Conservation (phyloP, 2,797 vertebrate species). For the Helicolenus hilgendorfi region DNA sequence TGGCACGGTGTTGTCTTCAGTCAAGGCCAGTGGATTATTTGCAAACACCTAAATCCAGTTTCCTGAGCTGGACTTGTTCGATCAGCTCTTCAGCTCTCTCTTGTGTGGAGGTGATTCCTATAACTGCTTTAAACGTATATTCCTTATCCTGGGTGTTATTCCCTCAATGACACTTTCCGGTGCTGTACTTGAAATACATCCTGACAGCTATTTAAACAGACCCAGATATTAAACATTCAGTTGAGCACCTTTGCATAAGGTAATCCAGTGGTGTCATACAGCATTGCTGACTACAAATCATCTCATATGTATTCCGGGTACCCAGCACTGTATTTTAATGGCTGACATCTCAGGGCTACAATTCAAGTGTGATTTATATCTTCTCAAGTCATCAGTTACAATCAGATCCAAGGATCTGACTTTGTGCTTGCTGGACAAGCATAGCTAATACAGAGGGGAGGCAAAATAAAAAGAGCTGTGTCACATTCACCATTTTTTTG, state of each 20-base stretch:
- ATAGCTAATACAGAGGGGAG: slow-evolving; percentile 48
- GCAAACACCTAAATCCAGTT: slow-evolving; percentile 80
- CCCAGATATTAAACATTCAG: slow-evolving; percentile 72
- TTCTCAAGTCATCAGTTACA: slow-evolving; percentile 84
- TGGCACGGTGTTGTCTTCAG: slow-evolving; percentile 69
- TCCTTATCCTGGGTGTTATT: slow-evolving; percentile 50
- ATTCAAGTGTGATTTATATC: slow-evolving; percentile 86
- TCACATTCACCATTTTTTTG: slow-evolving; percentile 49
- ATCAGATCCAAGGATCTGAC: slow-evolving; percentile 82
- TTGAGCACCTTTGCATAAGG: slow-evolving; percentile 73
- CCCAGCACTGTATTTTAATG: slow-evolving; percentile 81
- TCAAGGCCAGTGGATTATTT: slow-evolving; percentile 82
- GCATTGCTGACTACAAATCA: slow-evolving; percentile 81
- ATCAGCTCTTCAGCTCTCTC: slow-evolving; percentile 47
- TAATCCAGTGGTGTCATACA: slow-evolving; percentile 73
- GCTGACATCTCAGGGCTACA: slow-evolving; percentile 84
- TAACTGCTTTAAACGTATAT: slow-evolving; percentile 52
- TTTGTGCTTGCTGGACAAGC: slow-evolving; percentile 60
- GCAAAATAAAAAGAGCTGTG: slow-evolving; percentile 37
- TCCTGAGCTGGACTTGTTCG: slow-evolving; percentile 53
- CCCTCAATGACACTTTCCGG: slow-evolving; percentile 32
- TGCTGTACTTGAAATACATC: slow-evolving; percentile 64
- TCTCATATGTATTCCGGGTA: slow-evolving; percentile 79
- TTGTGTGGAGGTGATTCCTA: slow-evolving; percentile 40
- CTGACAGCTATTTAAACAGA: slow-evolving; percentile 76